These are phyloP conservation scores for Dinocampus coccinellae DNA, from an alignment of 2,888 invertebrate species.

Conservation along the genomic window DNA sequence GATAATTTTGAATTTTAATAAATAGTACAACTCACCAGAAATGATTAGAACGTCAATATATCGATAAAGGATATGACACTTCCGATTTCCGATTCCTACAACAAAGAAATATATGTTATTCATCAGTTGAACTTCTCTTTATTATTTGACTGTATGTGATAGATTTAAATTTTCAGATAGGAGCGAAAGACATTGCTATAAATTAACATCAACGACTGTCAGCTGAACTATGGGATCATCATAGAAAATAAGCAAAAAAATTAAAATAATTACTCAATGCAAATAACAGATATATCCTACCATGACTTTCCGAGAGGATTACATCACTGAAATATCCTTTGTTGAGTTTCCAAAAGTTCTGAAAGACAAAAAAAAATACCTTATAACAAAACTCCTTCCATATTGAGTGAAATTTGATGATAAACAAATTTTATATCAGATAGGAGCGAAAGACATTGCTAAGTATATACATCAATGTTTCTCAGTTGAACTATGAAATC, in stretches of 20 bases:
- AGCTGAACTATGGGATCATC: conserved; percentile 56
- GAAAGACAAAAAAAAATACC: conserved; percentile 1
- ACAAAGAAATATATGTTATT: background rate
- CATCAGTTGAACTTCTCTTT: background rate
- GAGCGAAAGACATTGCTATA: conserved; percentile 51
- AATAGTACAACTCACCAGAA: conserved; percentile 1
- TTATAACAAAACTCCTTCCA: background rate
- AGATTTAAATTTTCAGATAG: conserved; percentile 44
- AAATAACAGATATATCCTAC: background rate
- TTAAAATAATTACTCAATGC: background rate
- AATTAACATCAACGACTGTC: conserved; percentile 44
- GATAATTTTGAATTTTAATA: background rate
- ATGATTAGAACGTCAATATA: background rate
- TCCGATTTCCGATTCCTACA: background rate
- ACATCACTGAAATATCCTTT: background rate
- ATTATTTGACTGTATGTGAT: background rate
- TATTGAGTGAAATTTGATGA: background rate
- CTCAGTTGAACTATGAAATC: conserved; percentile 68
- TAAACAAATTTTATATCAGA: conserved; percentile 64
- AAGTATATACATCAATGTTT: conserved; percentile 54
- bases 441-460: conserved; percentile 70
- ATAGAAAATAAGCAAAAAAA: conserved; percentile 20
- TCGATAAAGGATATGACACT: background rate
- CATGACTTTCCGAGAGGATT: background rate
- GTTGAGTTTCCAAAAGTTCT: background rate